phyloP scores from a whole-genome alignment of 2,888 invertebrate species.

The Lucinisca nassula region DNA sequence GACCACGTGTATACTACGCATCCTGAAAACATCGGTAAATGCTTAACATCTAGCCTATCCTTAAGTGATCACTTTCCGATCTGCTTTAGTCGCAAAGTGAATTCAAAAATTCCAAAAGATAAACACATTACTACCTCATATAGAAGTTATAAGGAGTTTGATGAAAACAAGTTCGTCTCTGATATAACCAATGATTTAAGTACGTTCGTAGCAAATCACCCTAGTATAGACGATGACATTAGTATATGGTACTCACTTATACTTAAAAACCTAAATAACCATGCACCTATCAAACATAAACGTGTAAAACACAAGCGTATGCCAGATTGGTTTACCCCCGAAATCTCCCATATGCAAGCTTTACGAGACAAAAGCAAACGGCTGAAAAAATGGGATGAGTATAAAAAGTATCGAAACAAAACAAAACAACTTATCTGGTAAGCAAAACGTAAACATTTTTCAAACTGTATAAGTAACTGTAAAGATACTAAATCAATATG shows the following conservation, averaged over 20 bases:
- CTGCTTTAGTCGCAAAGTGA: not conserved
- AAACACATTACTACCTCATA: not conserved
- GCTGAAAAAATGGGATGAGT: not conserved
- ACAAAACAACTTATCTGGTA: not conserved
- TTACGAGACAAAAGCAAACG: not conserved
- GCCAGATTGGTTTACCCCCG: not conserved
- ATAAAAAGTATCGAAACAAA: not conserved
- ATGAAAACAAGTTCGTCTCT: not conserved
- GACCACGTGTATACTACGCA: too few species aligned
- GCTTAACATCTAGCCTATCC: not conserved
- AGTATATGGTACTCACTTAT: not conserved
- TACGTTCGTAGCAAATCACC: not conserved
- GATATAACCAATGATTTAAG: not conserved
- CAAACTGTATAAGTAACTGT: not conserved
- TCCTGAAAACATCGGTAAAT: not conserved
- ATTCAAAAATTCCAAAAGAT: not conserved
- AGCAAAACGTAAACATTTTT: not conserved
- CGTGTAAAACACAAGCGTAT: not conserved
- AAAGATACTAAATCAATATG: not conserved
- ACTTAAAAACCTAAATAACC: not conserved
- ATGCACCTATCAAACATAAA: not conserved
- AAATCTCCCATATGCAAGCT: not conserved
- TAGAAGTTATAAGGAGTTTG: not conserved
- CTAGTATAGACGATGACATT: not conserved
- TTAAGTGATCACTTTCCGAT: not conserved